Conservation (phyloP, 1,140 invertebrate species). For the Diachasmimorpha longicaudata region DNA sequence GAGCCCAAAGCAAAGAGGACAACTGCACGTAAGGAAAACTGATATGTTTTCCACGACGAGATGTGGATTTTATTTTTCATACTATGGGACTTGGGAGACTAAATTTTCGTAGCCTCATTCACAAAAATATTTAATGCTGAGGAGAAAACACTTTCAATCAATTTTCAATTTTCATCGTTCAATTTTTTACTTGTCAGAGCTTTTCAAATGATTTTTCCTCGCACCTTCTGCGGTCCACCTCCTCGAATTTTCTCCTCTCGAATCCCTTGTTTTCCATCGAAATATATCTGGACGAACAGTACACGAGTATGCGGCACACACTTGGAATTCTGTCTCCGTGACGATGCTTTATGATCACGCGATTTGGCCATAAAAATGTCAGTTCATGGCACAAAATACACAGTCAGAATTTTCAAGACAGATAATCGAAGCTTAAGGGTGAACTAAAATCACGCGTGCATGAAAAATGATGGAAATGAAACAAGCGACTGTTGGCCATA, state of each 20-base stretch:
- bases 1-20: too few species aligned
- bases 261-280: neutral
- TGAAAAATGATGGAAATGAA: neutral
- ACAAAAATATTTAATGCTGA: too few species aligned
- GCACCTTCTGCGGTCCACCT: neutral
- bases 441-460: neutral
- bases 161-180: too few species aligned
- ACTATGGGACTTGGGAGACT: too few species aligned
- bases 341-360: constrained; percentile 27
- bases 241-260: neutral
- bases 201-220: neutral
- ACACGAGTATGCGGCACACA: neutral
- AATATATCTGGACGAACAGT: neutral
- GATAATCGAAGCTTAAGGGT: constrained; percentile 7
- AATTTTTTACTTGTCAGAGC: neutral
- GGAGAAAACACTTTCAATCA: too few species aligned
- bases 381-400: constrained; percentile 6
- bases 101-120: too few species aligned
- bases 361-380: constrained; percentile 29
- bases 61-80: too few species aligned
- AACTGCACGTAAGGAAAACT: too few species aligned
- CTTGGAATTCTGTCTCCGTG: neutral
- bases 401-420: constrained; percentile 11
- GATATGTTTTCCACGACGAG: too few species aligned
- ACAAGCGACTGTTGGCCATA: neutral